Base-by-base conservation (phyloP, 2,113 vertebrate species). In the Monarcha castaneiventris region DNA sequence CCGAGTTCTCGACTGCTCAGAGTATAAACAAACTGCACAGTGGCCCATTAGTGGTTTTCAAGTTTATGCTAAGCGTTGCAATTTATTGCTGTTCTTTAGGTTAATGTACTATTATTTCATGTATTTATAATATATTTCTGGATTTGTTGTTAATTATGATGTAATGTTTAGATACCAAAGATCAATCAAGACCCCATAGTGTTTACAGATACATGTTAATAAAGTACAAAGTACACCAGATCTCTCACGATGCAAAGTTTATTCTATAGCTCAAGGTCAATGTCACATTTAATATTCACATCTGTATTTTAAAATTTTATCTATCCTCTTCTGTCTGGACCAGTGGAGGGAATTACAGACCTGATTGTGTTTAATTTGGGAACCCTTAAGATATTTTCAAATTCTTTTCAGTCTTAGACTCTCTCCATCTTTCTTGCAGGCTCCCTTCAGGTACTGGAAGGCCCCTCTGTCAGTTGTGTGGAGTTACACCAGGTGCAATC, bases 1-100 rank as follows among this genome's bases (percentile, higher is more conserved):
- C 67, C 16, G 62, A 89, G 80, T 93, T 94, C 93, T 97, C 35
- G 55, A 92, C 92, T 93, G 87, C 85, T 69, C 21, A 12, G 16
- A 56, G 39, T 39, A 96, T 91, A 95, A 95, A 95, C 92, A 96
- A 95, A 78, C 91, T 92, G 93, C 89, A 59, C 94, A 87, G 94
- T 91, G 94, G 86, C 91, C 97, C 96, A 96, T 96, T 97, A 97
- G 97, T 93, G 96, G 88, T 96, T 97, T 97, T 54, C 84, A 93
- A 97, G 94, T 94, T 96, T 97, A 94, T 77, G 75, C 93, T 92
- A 93, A 72, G 62, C 76, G 30, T 86, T 93, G 84, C 93, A 90
- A 97, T 97, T 97, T 96, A 97, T 96, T 94, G 91, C 79, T 91
- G 90, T 96, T 94, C 85, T 92, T 96, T 96, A 96, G 94, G 94